phyloP scores from a whole-genome alignment of 2,113 vertebrate genomes.

The Oreochromis spilurus region DNA sequence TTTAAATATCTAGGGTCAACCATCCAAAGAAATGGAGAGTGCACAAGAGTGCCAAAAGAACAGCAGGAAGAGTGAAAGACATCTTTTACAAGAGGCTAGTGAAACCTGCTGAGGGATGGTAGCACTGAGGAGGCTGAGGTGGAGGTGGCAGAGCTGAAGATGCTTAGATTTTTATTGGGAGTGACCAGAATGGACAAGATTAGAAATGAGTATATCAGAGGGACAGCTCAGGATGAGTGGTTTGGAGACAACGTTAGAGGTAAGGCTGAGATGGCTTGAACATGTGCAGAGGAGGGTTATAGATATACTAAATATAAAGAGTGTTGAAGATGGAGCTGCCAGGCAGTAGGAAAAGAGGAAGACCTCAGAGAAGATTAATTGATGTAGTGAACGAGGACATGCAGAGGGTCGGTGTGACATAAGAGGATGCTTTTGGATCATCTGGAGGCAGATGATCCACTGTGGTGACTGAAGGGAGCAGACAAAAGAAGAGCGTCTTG shows the following conservation, averaged over 20 bases:
- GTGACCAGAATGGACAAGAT: background rate
- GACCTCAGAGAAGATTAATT: background rate
- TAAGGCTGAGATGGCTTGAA: background rate
- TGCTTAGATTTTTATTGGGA: background rate
- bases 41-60: background rate
- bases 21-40: background rate
- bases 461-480: background rate
- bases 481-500: background rate
- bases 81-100: background rate
- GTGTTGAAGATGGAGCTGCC: background rate
- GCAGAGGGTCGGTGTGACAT: background rate
- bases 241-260: background rate
- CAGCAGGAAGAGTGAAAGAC: background rate
- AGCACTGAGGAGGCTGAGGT: background rate
- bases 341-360: background rate
- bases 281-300: background rate
- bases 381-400: background rate
- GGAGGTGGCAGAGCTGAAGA: background rate
- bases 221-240: background rate
- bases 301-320: rapidly evolving
- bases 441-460: background rate
- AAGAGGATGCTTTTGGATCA: background rate
- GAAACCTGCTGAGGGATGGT: background rate
- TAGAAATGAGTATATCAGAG: background rate
- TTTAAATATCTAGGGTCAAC: background rate